Conservation (phyloP, 2,888 invertebrate species). For the Chrysolina americana region DNA sequence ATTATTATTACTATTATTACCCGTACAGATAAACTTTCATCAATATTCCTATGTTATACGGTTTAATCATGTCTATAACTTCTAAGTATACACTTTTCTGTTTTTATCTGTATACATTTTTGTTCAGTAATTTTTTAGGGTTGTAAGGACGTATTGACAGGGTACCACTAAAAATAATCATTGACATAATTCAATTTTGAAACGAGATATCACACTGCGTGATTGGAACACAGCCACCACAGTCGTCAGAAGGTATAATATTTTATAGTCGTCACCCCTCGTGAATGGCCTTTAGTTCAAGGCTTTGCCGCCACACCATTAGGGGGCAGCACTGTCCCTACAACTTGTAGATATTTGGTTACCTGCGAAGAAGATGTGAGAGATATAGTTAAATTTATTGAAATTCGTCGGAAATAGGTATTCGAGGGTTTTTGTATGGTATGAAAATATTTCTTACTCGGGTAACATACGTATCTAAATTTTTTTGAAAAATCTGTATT, state of each 20-base stretch:
- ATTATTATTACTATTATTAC: too few species aligned
- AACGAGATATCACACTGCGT: constrained; percentile 10
- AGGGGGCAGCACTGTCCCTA: constrained; percentile 52
- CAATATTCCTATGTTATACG: too few species aligned
- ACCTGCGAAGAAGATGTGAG: not conserved
- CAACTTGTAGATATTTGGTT: constrained; percentile 26
- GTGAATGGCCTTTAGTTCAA: constrained; percentile 50
- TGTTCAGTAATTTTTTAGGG: too few species aligned
- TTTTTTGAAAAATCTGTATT: too few species aligned
- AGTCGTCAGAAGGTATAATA: not conserved
- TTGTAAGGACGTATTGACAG: too few species aligned
- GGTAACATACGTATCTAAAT: too few species aligned
- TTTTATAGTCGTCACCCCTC: constrained; percentile 30
- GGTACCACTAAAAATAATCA: not conserved
- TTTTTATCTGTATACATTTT: too few species aligned
- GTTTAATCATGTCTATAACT: too few species aligned
- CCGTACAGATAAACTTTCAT: too few species aligned
- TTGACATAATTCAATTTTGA: not conserved
- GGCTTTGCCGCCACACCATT: constrained; percentile 48
- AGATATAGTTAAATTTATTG: not conserved
- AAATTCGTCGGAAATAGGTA: not conserved
- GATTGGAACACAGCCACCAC: constrained; percentile 53
- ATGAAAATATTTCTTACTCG: not conserved
- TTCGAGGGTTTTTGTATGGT: not conserved
- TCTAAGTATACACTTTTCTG: too few species aligned